Evolutionary conservation across 2,888 invertebrate species (phyloP), one percentile per base, ranked within the genome.

Genomic region (Phengaris arion): DNA sequence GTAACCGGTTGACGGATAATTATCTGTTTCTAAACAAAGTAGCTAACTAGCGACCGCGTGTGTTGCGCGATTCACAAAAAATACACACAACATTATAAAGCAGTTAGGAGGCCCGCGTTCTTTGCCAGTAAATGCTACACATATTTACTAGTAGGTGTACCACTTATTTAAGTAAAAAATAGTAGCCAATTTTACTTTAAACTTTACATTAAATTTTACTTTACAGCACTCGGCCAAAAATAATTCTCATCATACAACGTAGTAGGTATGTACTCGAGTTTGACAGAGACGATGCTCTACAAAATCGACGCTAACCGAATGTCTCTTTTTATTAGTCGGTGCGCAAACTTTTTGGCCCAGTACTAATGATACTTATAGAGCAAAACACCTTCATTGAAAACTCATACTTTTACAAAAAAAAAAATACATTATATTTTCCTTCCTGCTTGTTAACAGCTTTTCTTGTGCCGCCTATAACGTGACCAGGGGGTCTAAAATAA

Each of bases 1-100:
- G 92, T 89, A 91, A 90, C 91, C 87, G 89, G 91, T 91, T 90
- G 89, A 85, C 82, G 86, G 92, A 91, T 92, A 91, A 90, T 90
- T 88, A 92, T 92, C 91, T 90, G 84, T 83, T 86, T 91, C 85
- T 90, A 91, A 92, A 90, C 92, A 93, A 93, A 91, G 22, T 87
- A 92, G 69, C 55, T 15, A 55, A 84, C 85, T 80, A 84, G 86
- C 85, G 81, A 83, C 83, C 83, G 78, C 81, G 81, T 78, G 79
- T 81, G 85, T 69, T 54, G 54, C 69, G 55, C 13, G 22, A 22
- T 46, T 64, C 59, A 64, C n/a, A 57, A 74, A 48, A 59, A 70
- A 72, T 70, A 52, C 12, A 72, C 35, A 12, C 22, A 10, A 13
- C 52, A 72, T 72, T 72, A 72, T 54, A 72, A 72, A 72, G 52